A percentile compares a stretch with the other conserved stretches of the same genome.
phyloP scores from a whole-genome alignment of 1,140 invertebrate genomes.

The Hylaeus anthracinus region DNA sequence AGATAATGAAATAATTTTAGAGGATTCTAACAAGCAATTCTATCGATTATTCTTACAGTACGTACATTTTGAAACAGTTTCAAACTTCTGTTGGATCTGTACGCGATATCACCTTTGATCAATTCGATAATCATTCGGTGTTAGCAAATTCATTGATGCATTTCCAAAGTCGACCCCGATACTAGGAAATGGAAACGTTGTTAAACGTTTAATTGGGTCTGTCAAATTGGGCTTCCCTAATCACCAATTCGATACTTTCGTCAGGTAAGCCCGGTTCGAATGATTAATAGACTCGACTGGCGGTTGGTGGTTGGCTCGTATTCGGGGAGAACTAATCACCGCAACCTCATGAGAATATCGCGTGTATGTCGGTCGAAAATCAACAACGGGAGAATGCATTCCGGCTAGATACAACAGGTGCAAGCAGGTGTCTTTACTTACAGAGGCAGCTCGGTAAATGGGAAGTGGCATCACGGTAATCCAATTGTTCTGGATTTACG shows the following conservation, averaged over 20 bases:
- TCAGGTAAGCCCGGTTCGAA: not conserved
- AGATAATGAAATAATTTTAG: too few relatives aligned
- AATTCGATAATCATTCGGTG: too few relatives aligned
- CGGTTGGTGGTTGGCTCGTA: not conserved
- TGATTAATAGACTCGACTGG: not conserved
- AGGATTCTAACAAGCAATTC: too few relatives aligned
- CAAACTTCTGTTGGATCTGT: too few relatives aligned
- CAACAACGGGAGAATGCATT: not conserved
- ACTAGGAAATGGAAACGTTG: too few relatives aligned
- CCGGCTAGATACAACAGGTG: constrained; percentile 17
- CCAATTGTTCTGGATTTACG: constrained; percentile 11
- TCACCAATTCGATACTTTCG: not conserved
- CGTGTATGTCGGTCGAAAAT: constrained; percentile 2
- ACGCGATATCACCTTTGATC: too few relatives aligned
- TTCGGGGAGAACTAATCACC: not conserved
- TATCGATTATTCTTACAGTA: too few relatives aligned
- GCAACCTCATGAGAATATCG: not conserved
- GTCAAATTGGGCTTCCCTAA: too few relatives aligned
- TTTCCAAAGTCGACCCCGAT: too few relatives aligned
- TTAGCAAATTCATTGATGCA: too few relatives aligned
- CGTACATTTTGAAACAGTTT: too few relatives aligned
- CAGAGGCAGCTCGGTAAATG: constrained; percentile 2
- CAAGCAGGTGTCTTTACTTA: constrained; percentile 18
- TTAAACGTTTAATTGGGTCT: too few relatives aligned
- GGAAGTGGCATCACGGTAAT: not conserved